phyloP scores from a whole-genome alignment of 2,888 invertebrate species.

The Cantharis rustica region DNA sequence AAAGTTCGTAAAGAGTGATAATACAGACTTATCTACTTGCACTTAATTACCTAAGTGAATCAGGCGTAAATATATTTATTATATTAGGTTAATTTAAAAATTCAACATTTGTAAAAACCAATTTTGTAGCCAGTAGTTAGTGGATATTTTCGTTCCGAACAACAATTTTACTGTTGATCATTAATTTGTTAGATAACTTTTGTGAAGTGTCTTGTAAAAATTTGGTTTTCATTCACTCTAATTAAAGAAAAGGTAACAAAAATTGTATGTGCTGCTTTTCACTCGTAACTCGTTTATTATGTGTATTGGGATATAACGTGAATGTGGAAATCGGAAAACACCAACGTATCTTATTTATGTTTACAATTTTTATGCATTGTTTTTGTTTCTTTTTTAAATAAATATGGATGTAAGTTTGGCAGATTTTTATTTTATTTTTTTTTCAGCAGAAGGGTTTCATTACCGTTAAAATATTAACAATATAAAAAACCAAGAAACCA shows the following conservation, averaged over 20 bases:
- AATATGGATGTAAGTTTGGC: not conserved
- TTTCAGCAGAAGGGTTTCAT: too few relatives aligned
- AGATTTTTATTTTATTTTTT: not conserved
- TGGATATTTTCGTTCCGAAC: not conserved
- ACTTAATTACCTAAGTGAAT: conserved; percentile 25
- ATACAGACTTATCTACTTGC: not conserved
- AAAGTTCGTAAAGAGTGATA: conserved; percentile 52
- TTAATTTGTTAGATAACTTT: not conserved
- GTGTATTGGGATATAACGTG: not conserved
- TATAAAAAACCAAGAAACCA: too few relatives aligned
- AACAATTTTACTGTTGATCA: not conserved
- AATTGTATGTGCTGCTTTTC: not conserved
- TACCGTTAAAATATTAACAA: too few relatives aligned
- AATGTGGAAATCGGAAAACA: not conserved
- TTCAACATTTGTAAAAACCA: conserved; percentile 1
- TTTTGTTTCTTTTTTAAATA: not conserved
- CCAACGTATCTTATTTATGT: not conserved
- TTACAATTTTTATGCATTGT: not conserved
- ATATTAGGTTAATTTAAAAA: not conserved
- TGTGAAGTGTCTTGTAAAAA: not conserved
- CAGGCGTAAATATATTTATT: conserved; percentile 22
- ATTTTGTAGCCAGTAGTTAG: not conserved
- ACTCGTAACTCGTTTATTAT: not conserved
- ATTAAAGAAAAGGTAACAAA: not conserved
- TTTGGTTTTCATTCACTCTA: not conserved